These are phyloP conservation scores for Tupaia tana DNA, from an alignment of 2,113 vertebrate species.

Conservation along the genomic window DNA sequence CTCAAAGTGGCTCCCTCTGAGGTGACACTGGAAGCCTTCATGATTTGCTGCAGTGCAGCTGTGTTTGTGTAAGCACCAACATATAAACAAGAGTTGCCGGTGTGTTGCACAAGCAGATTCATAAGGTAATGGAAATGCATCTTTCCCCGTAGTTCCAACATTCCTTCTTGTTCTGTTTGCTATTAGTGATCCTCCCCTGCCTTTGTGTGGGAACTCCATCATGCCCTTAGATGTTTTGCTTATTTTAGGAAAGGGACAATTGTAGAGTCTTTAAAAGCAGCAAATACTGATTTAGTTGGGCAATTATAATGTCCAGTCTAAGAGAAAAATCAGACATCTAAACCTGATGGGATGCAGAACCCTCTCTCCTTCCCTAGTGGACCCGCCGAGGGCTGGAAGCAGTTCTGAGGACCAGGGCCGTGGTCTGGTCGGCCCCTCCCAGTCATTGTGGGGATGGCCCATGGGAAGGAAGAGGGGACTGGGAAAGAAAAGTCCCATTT, in stretches of 20 bases:
- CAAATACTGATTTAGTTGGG: neutral
- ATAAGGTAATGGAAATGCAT: neutral
- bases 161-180: neutral
- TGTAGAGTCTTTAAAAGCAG: neutral
- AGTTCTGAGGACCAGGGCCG: neutral
- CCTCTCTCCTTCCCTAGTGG: neutral
- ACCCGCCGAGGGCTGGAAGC: neutral
- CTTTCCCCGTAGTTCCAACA: neutral
- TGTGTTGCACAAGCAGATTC: neutral
- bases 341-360: neutral
- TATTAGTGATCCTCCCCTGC: neutral
- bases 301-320: neutral
- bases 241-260: neutral
- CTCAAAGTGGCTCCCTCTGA: neutral
- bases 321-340: neutral
- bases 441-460: neutral
- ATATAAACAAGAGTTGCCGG: neutral
- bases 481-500: neutral
- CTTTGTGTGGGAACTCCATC: neutral
- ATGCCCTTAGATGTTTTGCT: neutral
- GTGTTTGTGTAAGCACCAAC: neutral
- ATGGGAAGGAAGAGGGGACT: neutral
- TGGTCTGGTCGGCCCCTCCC: neutral
- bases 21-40: neutral
- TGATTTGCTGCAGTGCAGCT: neutral